These are phyloP conservation scores for Zaprionus davidi DNA, from an alignment of 1,140 invertebrate species.

Conservation along the genomic window DNA sequence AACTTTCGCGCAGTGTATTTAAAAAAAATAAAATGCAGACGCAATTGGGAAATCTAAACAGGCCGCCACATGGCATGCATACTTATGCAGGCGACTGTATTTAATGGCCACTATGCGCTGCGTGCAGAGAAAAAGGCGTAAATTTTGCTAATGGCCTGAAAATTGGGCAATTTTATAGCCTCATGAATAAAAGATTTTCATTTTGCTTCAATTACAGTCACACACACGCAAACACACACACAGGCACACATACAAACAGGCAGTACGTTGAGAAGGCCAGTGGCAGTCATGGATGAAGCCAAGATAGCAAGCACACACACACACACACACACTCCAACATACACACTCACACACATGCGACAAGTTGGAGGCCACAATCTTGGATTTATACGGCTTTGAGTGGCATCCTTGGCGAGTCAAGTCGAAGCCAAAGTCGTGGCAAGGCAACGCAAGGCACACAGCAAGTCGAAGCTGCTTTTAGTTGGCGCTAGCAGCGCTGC, in stretches of 20 bases:
- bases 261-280: slow-evolving; percentile 36
- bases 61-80: slow-evolving; percentile 63
- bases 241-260: slow-evolving; percentile 13
- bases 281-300: slow-evolving; percentile 72
- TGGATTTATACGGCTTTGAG: slow-evolving; percentile 79
- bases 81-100: slow-evolving; percentile 81
- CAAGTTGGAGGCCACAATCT: slow-evolving; percentile 79
- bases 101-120: slow-evolving; percentile 80
- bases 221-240: slow-evolving; percentile 54
- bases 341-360: slow-evolving; percentile 58
- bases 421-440: background rate
- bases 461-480: slow-evolving; percentile 25
- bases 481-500: slow-evolving; percentile 41
- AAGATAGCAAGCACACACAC: slow-evolving; percentile 66
- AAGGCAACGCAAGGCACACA: background rate
- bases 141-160: slow-evolving; percentile 84
- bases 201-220: slow-evolving; percentile 84
- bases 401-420: slow-evolving; percentile 54
- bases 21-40: slow-evolving; percentile 61
- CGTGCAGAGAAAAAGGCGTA: slow-evolving; percentile 83
- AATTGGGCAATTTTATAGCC: slow-evolving; percentile 84
- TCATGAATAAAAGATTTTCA: slow-evolving; percentile 84
- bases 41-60: slow-evolving; percentile 69
- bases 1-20: slow-evolving; percentile 38
- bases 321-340: slow-evolving; percentile 25